Conservation (phyloP, 2,888 invertebrate species). For the Scaptomyza reducta region DNA sequence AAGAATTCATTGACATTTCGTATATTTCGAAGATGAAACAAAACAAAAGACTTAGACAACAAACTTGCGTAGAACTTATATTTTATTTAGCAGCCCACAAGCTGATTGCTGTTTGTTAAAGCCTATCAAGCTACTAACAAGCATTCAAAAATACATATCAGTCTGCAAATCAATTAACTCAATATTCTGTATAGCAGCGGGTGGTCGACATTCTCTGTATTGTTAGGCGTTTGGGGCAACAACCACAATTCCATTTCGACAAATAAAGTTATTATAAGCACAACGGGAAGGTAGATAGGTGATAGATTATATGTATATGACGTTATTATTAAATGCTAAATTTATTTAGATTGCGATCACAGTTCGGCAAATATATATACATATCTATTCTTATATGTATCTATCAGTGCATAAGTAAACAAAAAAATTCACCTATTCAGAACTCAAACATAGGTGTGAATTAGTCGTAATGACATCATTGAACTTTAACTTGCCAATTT, state of each 20-base stretch:
- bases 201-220: constrained; percentile 58
- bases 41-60: constrained; percentile 67
- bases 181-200: constrained; percentile 59
- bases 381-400: constrained; percentile 23
- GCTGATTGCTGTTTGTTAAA: constrained; percentile 43
- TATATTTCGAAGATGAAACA: background rate
- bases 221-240: constrained; percentile 41
- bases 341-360: constrained; percentile 60
- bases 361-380: constrained; percentile 16
- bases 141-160: constrained; percentile 52
- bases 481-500: constrained; percentile 76
- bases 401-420: constrained; percentile 31
- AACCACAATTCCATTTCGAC: constrained; percentile 59
- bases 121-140: constrained; percentile 37
- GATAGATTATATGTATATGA: constrained; percentile 32
- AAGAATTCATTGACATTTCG: constrained; percentile 71
- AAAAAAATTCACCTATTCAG: constrained; percentile 57
- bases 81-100: constrained; percentile 63
- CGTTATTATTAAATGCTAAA: constrained; percentile 62
- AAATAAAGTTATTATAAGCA: constrained; percentile 73
- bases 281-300: constrained; percentile 34
- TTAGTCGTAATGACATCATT: constrained; percentile 79
- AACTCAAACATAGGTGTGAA: constrained; percentile 80
- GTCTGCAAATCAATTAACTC: constrained; percentile 65
- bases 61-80: constrained; percentile 75